phyloP scores from a whole-genome alignment of 1,140 invertebrate genomes.

The Drosophila baimaii region DNA sequence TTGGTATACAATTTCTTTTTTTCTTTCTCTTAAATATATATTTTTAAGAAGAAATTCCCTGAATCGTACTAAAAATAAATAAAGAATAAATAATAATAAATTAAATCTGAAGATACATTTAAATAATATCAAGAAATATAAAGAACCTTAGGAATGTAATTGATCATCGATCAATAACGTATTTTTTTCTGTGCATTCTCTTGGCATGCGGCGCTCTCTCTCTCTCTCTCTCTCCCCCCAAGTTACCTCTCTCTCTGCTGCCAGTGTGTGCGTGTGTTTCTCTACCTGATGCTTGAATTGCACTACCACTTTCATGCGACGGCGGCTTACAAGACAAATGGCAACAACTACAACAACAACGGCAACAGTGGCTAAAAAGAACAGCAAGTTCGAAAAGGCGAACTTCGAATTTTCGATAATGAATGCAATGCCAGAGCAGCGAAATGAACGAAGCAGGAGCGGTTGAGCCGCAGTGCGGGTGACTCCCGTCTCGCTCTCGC shows the following conservation, averaged over 20 bases:
- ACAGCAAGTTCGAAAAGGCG: conserved; percentile 47
- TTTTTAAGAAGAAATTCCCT: too few relatives aligned
- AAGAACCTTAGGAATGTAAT: too few relatives aligned
- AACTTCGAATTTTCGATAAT: conserved; percentile 71
- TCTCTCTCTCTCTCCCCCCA: conserved; percentile 10
- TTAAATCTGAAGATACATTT: not conserved
- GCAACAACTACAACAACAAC: conserved; percentile 44
- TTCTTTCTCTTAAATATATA: too few relatives aligned
- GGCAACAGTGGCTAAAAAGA: conserved; percentile 43
- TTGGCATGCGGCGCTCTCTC: conserved; percentile 38
- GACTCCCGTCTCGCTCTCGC: conserved; percentile 3
- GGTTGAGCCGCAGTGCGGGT: conserved; percentile 42
- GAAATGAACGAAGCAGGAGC: conserved; percentile 72
- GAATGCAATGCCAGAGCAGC: conserved; percentile 62
- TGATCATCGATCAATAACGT: not conserved
- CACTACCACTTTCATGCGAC: conserved; percentile 75
- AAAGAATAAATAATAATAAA: too few relatives aligned
- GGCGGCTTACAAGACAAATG: conserved; percentile 49
- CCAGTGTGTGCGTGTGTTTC: conserved; percentile 39
- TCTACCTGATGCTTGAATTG: conserved; percentile 64
- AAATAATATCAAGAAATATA: too few relatives aligned
- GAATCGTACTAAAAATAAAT: too few relatives aligned
- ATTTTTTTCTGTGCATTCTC: conserved; percentile 18
- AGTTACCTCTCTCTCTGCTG: conserved; percentile 7
- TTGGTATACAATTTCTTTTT: too few relatives aligned